Base-by-base conservation (phyloP, 2,113 vertebrate genomes). In the Melanerpes aurifrons region DNA sequence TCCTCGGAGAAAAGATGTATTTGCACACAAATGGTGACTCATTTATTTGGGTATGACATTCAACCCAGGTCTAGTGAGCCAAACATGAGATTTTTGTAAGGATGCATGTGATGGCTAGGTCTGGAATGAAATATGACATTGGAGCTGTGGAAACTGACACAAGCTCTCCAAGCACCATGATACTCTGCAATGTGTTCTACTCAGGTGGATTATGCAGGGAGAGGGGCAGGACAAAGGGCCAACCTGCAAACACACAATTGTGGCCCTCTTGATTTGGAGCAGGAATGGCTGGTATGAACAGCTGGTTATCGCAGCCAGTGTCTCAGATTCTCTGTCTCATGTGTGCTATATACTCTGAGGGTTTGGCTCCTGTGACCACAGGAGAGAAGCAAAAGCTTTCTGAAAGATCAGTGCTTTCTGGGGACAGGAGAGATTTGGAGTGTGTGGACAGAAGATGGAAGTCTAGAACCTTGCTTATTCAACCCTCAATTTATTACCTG, bases 201-300 rank as follows among this genome's bases (percentile, higher is more conserved):
- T 47, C 2, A 0, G 22, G 22, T 83, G 57, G 37, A 72, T 89
- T 76, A 70, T 0, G 0, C n/a, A 73, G 53, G 37, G 24, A 87
- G 64, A 88, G 29, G 2, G 37, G 15, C 28, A 72, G 63, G 43
- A 93, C 72, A 81, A 91, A 81, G 90, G 50, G 43, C 69, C 59
- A 92, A 57, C 43, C 63, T 82, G 18, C 86, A 79, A 63, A 88
- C 31, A 74, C 1, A 6, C 80, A 32, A 0, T 58, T 62, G 53
- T 59, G 77, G 45, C 56, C 45, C 63, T 87, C 70, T 84, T 26
- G 12, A n/a, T 67, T 82, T 32, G 85, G 64, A 79, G 79, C 59
- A 92, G 59, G 80, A 94, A 92, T 71, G 67, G 83, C 72, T 92
- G 86, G 63, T 83, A 92, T 92, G 93, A 94, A 86, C 87, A 96